phyloP scores from a whole-genome alignment of 2,113 vertebrate genomes.

The Sapayoa aenigma region DNA sequence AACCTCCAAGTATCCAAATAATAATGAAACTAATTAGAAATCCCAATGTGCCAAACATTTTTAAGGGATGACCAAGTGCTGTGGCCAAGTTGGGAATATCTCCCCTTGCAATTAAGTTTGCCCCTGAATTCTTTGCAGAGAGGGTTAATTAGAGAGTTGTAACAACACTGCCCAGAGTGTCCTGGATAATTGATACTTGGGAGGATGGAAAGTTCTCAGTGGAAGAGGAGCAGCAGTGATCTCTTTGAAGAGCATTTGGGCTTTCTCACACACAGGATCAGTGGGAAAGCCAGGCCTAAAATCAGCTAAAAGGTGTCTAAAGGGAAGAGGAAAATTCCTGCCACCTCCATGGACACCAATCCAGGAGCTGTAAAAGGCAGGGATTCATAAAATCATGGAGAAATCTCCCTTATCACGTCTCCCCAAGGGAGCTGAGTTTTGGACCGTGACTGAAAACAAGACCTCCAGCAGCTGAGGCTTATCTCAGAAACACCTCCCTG shows the following conservation, averaged over 20 bases:
- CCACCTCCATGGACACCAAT: neutral
- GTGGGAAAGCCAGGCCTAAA: neutral
- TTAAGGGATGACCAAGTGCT: neutral
- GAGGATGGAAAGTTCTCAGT: constrained; percentile 8
- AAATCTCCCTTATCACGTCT: neutral
- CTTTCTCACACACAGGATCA: neutral
- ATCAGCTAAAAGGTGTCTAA: neutral
- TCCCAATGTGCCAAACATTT: neutral
- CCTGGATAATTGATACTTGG: neutral
- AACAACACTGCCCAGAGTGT: neutral
- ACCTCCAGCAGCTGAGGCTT: neutral
- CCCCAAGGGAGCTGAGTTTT: neutral
- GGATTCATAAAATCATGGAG: neutral
- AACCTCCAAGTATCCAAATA: neutral
- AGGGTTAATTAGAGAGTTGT: constrained; percentile 22
- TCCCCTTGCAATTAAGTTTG: constrained; percentile 22
- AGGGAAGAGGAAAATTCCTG: neutral
- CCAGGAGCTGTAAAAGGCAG: neutral
- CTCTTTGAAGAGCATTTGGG: neutral
- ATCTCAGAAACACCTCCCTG: neutral
- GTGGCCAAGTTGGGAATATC: neutral
- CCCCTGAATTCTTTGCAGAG: neutral
- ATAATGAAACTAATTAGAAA: neutral
- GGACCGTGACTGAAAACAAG: neutral
- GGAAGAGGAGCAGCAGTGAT: neutral